Conservation (phyloP, 2,113 vertebrate genomes). For the Pachypanchax playfairii region DNA sequence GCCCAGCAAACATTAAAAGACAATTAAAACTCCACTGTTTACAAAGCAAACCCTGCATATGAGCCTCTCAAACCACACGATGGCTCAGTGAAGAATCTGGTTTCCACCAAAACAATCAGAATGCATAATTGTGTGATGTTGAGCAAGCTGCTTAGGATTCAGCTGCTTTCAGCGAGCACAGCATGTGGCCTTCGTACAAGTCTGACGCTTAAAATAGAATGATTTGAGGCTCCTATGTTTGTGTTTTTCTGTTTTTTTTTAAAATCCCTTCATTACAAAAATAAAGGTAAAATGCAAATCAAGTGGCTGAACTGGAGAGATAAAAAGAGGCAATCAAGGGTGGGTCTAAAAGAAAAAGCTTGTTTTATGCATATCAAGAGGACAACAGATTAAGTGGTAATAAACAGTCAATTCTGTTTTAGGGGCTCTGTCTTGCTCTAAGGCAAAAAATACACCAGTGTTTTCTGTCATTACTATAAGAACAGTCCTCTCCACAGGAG, state of each 20-base stretch:
- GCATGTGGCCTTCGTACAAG: constrained; percentile 29
- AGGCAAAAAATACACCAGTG: constrained; percentile 52
- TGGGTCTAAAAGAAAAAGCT: constrained; percentile 29
- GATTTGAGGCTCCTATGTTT: constrained; percentile 25
- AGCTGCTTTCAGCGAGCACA: constrained; percentile 34
- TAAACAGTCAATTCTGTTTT: constrained; percentile 51
- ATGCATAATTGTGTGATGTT: constrained; percentile 35
- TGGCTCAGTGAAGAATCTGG: constrained; percentile 16
- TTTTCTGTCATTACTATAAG: constrained; percentile 58
- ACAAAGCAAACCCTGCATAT: constrained; percentile 11
- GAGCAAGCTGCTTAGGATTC: constrained; percentile 40
- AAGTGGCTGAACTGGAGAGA: constrained; percentile 35
- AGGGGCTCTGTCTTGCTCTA: constrained; percentile 39
- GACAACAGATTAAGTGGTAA: constrained; percentile 58
- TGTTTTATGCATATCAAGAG: constrained; percentile 45
- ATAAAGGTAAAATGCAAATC: constrained; percentile 52
- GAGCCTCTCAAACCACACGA: neutral
- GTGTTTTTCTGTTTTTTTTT: constrained; percentile 30
- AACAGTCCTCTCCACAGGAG: constrained; percentile 63
- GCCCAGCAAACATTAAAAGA: constrained; percentile 5
- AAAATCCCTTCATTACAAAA: constrained; percentile 37
- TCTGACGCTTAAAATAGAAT: constrained; percentile 21
- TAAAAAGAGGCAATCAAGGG: constrained; percentile 47
- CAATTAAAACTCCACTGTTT: constrained; percentile 19
- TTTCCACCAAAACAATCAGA: constrained; percentile 32